These are phyloP conservation scores for Adela reaumurella DNA, from an alignment of 2,888 invertebrate species.

Conservation along the genomic window DNA sequence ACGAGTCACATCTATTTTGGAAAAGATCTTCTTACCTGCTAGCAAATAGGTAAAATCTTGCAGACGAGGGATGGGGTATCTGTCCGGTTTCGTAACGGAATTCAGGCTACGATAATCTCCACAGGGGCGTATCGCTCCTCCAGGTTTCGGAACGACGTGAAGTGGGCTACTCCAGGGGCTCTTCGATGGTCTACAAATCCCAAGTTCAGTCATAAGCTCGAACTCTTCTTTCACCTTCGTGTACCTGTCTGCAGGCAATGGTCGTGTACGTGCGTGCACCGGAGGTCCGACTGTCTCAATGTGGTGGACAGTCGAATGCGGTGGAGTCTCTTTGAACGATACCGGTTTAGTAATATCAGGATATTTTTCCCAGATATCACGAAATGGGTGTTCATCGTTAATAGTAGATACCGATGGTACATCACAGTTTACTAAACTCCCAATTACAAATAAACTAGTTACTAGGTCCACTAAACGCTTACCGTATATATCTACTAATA, in stretches of 20 bases:
- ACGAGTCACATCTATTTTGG: slow-evolving; percentile 18
- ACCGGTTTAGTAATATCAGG: slow-evolving; percentile 3
- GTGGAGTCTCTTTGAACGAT: slow-evolving; percentile 1
- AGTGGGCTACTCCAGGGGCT: slow-evolving; percentile 28
- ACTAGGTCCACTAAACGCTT: slow-evolving; percentile 3
- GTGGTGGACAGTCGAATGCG: slow-evolving; percentile 14
- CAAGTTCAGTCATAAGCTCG: slow-evolving; percentile 19
- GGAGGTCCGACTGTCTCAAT: slow-evolving; percentile 23
- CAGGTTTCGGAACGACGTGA: slow-evolving; percentile 13
- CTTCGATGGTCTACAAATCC: slow-evolving; percentile 27
- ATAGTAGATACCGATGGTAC: neutral
- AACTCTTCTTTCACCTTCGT: slow-evolving; percentile 16
- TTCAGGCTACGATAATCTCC: slow-evolving; percentile 26
- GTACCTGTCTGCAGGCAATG: slow-evolving; percentile 2
- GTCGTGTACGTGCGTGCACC: slow-evolving; percentile 17
- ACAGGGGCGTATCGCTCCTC: slow-evolving; percentile 17
- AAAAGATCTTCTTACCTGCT: slow-evolving; percentile 16
- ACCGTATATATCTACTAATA: neutral
- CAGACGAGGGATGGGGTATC: slow-evolving; percentile 20
- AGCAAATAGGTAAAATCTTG: slow-evolving; percentile 17
- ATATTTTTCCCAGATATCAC: slow-evolving; percentile 1
- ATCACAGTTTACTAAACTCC: neutral
- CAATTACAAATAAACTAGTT: neutral
- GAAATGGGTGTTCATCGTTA: neutral
- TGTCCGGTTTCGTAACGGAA: slow-evolving; percentile 18